A percentile compares a stretch with the other conserved stretches of the same genome.
Conservation (phyloP, 2,797 vertebrate genomes). For the Ctenochaetus hawaiiensis region DNA sequence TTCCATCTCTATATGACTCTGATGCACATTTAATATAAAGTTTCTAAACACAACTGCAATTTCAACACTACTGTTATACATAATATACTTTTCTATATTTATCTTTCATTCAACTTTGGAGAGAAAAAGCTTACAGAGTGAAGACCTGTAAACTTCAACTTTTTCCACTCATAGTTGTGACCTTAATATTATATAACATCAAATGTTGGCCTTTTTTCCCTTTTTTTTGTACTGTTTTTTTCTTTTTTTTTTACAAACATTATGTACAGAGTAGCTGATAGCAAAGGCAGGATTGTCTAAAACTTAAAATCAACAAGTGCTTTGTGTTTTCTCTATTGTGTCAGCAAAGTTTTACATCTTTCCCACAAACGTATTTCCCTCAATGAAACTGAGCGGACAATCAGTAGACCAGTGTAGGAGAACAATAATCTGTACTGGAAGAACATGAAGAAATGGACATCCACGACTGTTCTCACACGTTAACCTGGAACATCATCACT, state of each 20-base stretch:
- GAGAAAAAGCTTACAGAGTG: slow-evolving; percentile 73
- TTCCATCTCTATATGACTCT: slow-evolving; percentile 89
- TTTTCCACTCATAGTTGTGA: slow-evolving; percentile 69
- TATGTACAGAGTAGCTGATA: slow-evolving; percentile 84
- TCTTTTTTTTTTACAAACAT: slow-evolving; percentile 71
- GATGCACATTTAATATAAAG: slow-evolving; percentile 90
- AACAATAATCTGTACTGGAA: slow-evolving; percentile 59
- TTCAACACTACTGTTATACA: slow-evolving; percentile 85
- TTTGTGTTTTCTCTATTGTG: slow-evolving; percentile 71
- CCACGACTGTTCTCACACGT: slow-evolving; percentile 37
- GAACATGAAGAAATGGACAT: slow-evolving; percentile 58
- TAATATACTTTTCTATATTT: slow-evolving; percentile 82
- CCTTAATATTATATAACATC: slow-evolving; percentile 75
- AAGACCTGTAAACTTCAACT: slow-evolving; percentile 73
- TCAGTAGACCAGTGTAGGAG: slow-evolving; percentile 34
- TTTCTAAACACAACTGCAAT: slow-evolving; percentile 88
- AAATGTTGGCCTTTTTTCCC: slow-evolving; percentile 62
- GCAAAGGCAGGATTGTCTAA: slow-evolving; percentile 86
- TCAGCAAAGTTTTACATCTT: slow-evolving; percentile 44
- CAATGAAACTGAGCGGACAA: slow-evolving; percentile 19
- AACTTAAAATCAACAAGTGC: slow-evolving; percentile 81
- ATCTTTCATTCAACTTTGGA: slow-evolving; percentile 78
- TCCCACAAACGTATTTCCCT: slow-evolving; percentile 31
- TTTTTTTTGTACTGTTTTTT: background rate
- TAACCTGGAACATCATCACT: slow-evolving; percentile 34